Conservation (phyloP, 2,888 invertebrate species). For the Hypomecis punctinalis region DNA sequence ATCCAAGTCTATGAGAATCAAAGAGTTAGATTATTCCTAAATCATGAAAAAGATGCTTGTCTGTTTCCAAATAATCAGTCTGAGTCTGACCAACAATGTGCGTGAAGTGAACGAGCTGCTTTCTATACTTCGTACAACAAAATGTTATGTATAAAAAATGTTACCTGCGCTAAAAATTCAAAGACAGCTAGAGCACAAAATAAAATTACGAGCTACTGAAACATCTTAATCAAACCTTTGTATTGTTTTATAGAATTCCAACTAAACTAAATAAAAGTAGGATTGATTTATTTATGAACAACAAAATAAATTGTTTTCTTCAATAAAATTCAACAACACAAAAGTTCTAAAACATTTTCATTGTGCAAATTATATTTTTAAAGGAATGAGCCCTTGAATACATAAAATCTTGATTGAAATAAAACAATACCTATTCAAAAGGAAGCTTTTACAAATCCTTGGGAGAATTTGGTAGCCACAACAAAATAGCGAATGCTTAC, state of each 20-base stretch:
- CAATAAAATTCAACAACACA: slow-evolving; percentile 10
- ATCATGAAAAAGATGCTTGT: no score
- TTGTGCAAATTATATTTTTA: slow-evolving; percentile 20
- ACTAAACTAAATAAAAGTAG: slow-evolving; percentile 6
- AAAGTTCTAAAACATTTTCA: slow-evolving; percentile 16
- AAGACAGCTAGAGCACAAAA: no score
- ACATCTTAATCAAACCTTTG: neutral
- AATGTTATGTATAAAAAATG: no score
- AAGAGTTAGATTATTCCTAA: no score
- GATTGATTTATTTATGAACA: slow-evolving; percentile 12
- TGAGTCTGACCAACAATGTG: no score
- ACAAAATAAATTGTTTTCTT: slow-evolving; percentile 18
- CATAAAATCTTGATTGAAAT: slow-evolving; percentile 25
- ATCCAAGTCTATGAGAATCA: no score
- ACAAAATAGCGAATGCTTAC: slow-evolving; percentile 3
- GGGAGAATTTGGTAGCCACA: slow-evolving; percentile 17
- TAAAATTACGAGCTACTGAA: neutral
- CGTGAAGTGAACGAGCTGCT: no score
- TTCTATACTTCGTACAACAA: no score
- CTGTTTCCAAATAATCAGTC: no score
- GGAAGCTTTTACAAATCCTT: slow-evolving; percentile 10
- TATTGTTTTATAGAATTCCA: neutral
- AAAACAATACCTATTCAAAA: slow-evolving; percentile 21
- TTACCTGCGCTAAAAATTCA: no score
- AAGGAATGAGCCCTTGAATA: slow-evolving; percentile 15